These are phyloP conservation scores for Radopholus similis DNA, from an alignment of 1,140 invertebrate genomes.

Conservation along the genomic window DNA sequence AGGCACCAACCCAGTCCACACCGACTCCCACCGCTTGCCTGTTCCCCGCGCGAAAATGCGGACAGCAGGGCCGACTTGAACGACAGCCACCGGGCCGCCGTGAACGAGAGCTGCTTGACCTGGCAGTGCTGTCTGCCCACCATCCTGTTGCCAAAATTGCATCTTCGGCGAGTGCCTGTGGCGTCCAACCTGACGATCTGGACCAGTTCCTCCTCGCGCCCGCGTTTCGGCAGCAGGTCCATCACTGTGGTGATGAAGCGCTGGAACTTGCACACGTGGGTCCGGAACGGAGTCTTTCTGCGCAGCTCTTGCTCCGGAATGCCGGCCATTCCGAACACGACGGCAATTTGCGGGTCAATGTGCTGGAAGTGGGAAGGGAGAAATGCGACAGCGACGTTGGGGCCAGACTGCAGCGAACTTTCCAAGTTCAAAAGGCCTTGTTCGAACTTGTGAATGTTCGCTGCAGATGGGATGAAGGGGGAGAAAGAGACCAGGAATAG, in stretches of 20 bases:
- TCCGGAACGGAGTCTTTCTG: constrained; percentile 46
- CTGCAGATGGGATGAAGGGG: not conserved
- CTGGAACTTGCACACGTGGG: constrained; percentile 57
- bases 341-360: constrained; percentile 49
- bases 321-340: constrained; percentile 46
- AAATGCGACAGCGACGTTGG: not conserved
- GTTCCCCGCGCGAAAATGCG: constrained; percentile 46
- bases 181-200: constrained; percentile 48
- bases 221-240: constrained; percentile 38
- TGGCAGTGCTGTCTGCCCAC: constrained; percentile 56
- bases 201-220: constrained; percentile 48
- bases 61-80: constrained; percentile 48
- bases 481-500: constrained; percentile 43
- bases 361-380: constrained; percentile 29
- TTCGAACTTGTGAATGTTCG: too few relatives aligned
- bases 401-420: too few relatives aligned
- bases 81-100: constrained; percentile 53
- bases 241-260: constrained; percentile 50
- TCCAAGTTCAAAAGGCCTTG: too few relatives aligned
- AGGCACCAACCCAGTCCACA: not conserved
- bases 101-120: constrained; percentile 53
- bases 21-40: too few relatives aligned
- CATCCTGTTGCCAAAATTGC: constrained; percentile 49
- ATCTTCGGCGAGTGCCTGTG: not conserved
- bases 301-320: constrained; percentile 44